Percentiles rank a stretch among this genome's conserved stretches.
phyloP scores from a whole-genome alignment of 1,140 invertebrate genomes.

The Pollicipes pollicipes region DNA sequence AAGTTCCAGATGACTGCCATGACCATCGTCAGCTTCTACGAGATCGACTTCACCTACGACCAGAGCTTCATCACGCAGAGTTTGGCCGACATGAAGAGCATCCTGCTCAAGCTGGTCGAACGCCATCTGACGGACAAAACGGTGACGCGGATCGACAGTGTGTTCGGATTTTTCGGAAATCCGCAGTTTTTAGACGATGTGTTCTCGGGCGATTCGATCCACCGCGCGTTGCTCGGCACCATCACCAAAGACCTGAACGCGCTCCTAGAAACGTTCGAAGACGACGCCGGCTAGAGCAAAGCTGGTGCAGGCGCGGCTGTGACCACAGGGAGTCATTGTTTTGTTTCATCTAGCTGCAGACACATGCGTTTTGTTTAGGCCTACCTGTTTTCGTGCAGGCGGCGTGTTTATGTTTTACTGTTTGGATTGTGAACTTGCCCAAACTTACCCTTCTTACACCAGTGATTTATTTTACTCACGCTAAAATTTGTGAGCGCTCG shows the following conservation, averaged over 20 bases:
- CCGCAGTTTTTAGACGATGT: conserved; percentile 54
- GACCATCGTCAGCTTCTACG: conserved; percentile 69
- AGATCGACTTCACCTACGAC: conserved; percentile 78
- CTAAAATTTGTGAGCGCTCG: no score
- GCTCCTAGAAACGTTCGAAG: background rate
- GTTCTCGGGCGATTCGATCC: conserved; percentile 49
- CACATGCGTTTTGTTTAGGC: no score
- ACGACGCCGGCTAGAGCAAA: background rate
- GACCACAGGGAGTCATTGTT: no score
- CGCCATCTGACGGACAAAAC: conserved; percentile 75
- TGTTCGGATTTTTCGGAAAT: conserved; percentile 61
- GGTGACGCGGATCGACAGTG: conserved; percentile 54
- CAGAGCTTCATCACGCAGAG: conserved; percentile 40
- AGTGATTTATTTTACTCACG: no score
- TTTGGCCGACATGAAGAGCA: conserved; percentile 26
- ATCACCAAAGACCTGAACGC: background rate
- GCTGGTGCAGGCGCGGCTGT: no score
- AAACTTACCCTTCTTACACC: no score
- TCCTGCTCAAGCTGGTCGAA: conserved; percentile 47
- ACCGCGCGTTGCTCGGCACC: conserved; percentile 34
- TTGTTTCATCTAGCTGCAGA: no score
- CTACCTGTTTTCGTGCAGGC: no score
- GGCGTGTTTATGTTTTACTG: no score
- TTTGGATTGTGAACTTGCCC: no score
- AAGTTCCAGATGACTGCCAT: conserved; percentile 47